Conservation (phyloP, 2,797 vertebrate species). For the Margarornis squamiger region DNA sequence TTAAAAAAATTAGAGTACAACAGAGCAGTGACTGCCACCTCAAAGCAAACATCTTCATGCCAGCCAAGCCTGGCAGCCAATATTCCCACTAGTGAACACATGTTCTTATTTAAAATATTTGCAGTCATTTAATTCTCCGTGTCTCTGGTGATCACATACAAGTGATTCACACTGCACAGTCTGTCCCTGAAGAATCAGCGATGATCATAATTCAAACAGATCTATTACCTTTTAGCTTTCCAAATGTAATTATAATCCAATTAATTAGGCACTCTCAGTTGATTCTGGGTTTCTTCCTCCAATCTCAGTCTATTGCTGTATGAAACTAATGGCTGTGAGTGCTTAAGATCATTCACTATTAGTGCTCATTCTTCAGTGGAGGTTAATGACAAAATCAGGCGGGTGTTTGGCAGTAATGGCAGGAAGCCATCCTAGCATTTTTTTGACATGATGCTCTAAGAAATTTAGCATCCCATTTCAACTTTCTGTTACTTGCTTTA, state of each 20-base stretch:
- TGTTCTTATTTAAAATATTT: constrained; percentile 56
- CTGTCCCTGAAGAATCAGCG: constrained; percentile 50
- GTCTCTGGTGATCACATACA: constrained; percentile 44
- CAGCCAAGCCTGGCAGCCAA: background rate
- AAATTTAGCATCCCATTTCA: background rate
- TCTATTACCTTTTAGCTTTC: constrained; percentile 63
- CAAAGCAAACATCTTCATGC: background rate
- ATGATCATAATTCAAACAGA: constrained; percentile 64
- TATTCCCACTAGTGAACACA: constrained; percentile 20
- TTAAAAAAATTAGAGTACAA: background rate
- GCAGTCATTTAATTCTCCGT: constrained; percentile 35
- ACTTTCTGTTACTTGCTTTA: background rate
- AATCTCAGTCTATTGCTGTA: background rate
- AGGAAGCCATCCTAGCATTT: background rate
- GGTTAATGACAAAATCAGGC: constrained; percentile 1
- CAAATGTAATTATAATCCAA: constrained; percentile 72
- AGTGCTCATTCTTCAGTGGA: background rate
- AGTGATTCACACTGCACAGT: constrained; percentile 28
- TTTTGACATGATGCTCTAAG: background rate
- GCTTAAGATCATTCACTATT: background rate
- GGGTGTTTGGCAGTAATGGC: background rate
- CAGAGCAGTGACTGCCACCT: background rate
- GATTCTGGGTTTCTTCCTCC: constrained; percentile 49
- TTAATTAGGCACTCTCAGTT: constrained; percentile 67
- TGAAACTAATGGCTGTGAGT: background rate